These are phyloP conservation scores for Lymantria monacha DNA, from an alignment of 2,888 invertebrate genomes.

Conservation along the genomic window DNA sequence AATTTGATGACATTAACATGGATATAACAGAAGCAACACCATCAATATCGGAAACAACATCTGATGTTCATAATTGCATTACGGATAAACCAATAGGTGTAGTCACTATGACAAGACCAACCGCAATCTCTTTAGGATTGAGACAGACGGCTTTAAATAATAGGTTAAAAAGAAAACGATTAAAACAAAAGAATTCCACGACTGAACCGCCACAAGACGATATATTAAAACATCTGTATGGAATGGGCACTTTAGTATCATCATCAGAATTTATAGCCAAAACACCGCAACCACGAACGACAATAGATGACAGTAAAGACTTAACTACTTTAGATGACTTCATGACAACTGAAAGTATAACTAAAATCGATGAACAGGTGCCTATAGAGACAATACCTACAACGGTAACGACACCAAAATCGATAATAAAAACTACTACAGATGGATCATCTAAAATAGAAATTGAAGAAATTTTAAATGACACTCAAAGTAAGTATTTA, in stretches of 20 bases:
- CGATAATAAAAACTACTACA: conserved; percentile 39
- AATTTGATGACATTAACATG: conserved; percentile 28
- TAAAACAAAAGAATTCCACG: conserved; percentile 58
- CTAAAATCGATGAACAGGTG: conserved; percentile 33
- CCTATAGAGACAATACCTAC: conserved; percentile 28
- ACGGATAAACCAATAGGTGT: conserved; percentile 40
- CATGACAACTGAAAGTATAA: conserved; percentile 51
- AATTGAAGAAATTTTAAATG: conserved; percentile 85
- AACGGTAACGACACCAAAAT: conserved; percentile 29
- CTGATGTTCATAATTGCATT: conserved; percentile 21
- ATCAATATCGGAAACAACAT: conserved; percentile 28
- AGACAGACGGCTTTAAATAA: conserved; percentile 61
- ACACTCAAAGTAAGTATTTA: conserved; percentile 73
- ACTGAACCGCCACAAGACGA: conserved; percentile 64
- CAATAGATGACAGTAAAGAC: conserved; percentile 31
- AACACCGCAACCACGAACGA: conserved; percentile 47
- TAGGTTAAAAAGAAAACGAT: conserved; percentile 61
- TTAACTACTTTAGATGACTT: conserved; percentile 58
- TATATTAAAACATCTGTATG: conserved; percentile 55
- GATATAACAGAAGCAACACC: conserved; percentile 6
- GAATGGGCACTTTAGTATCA: conserved; percentile 61
- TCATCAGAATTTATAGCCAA: conserved; percentile 69
- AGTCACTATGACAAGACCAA: conserved; percentile 38
- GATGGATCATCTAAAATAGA: conserved; percentile 82
- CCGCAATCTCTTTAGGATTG: conserved; percentile 47